Evolutionary conservation across 2,888 invertebrate genomes (phyloP).

Genomic region (Caradrina clavipalpis): DNA sequence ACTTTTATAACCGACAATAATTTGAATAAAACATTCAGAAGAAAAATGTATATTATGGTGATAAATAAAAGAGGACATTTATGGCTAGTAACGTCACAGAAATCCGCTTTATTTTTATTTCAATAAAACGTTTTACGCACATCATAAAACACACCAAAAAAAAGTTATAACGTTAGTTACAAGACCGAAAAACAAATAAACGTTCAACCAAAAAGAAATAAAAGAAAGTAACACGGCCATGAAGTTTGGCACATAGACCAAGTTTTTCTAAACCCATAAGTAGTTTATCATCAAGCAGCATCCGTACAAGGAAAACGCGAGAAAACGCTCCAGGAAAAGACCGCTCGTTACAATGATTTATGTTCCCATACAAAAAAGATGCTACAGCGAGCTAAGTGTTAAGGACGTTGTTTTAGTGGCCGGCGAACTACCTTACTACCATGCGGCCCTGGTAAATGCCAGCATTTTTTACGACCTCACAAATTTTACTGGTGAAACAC

Average conservation of each 20-base stretch:
- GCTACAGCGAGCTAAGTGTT: conserved; percentile 71
- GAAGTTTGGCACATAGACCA: conserved; percentile 59
- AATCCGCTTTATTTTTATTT: conserved; percentile 38
- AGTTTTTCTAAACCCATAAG: conserved; percentile 63
- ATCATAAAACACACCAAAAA: conserved; percentile 29
- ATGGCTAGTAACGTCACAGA: conserved; percentile 26
- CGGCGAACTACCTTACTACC: conserved; percentile 71
- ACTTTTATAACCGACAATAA: conserved; percentile 28
- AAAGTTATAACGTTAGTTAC: conserved; percentile 11
- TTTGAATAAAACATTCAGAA: conserved; percentile 33
- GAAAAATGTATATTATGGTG: conserved; percentile 17
- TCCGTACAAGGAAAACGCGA: conserved; percentile 80
- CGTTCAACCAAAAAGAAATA: conserved; percentile 49
- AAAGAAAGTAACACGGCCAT: conserved; percentile 49
- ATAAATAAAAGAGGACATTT: conserved; percentile 43
- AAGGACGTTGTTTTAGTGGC: conserved; percentile 74
- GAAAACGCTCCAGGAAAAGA: conserved; percentile 79
- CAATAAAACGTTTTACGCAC: conserved; percentile 47
- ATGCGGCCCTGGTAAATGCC: conserved; percentile 60
- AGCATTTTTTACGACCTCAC: conserved; percentile 55
- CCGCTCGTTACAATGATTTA: conserved; percentile 88
- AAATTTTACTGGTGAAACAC: conserved; percentile 49
- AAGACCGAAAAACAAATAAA: conserved; percentile 49
- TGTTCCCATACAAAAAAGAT: conserved; percentile 79
- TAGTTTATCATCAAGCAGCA: conserved; percentile 67